phyloP scores from a whole-genome alignment of 2,888 invertebrate species.

The Phlogophora meticulosa region DNA sequence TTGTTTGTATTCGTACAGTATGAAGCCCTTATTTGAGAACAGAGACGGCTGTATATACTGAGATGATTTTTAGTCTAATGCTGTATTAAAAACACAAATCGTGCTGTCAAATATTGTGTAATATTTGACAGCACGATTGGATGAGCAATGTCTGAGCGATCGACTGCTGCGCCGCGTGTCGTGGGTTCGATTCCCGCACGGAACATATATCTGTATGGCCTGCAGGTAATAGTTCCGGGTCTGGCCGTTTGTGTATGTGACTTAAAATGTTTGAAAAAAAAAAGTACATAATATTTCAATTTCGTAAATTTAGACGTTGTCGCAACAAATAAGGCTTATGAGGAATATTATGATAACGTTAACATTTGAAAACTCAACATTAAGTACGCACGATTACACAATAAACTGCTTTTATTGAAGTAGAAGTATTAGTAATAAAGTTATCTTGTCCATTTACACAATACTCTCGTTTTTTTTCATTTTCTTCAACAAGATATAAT shows the following conservation, averaged over 20 bases:
- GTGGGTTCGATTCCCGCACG: no score
- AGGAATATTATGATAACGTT: neutral
- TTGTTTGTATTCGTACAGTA: conserved; percentile 12
- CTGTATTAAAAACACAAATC: neutral
- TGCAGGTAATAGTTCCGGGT: no score
- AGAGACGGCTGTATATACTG: neutral
- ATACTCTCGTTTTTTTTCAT: neutral
- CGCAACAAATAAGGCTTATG: neutral
- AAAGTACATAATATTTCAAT: no score
- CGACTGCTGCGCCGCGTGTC: no score
- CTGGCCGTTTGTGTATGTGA: no score
- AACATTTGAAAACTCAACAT: neutral
- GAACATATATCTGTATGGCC: no score
- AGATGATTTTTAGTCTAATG: neutral
- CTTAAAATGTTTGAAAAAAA: no score
- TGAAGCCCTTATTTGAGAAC: conserved; percentile 22
- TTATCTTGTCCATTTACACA: conserved; percentile 16
- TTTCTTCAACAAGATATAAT: neutral
- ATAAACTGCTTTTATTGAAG: neutral
- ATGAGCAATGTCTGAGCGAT: no score
- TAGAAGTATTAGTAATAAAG: neutral
- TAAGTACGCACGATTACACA: neutral
- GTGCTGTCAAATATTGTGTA: no score
- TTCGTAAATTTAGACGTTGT: neutral
- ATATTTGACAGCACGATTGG: no score